Percentiles rank a stretch among this genome's conserved stretches.
Conservation (phyloP, 2,888 invertebrate genomes). For the Agonopterix alstromeriana region DNA sequence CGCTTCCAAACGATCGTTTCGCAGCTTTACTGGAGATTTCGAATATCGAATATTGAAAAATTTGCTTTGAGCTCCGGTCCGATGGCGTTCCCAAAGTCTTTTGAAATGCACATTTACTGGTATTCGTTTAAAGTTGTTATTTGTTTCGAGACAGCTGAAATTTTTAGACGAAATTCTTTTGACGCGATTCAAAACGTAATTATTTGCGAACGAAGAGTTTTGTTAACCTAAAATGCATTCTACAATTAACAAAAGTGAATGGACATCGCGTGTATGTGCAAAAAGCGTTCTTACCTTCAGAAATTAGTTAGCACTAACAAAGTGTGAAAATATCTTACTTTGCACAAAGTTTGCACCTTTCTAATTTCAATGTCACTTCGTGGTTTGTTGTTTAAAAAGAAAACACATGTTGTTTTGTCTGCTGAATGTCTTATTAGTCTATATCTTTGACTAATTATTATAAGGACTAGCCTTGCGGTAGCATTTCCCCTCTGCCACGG, state of each 20-base stretch:
- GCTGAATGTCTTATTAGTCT: too few relatives aligned
- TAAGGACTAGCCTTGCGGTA: too few relatives aligned
- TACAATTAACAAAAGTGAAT: slow-evolving; percentile 1
- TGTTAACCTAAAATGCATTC: not conserved
- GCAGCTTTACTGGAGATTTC: not conserved
- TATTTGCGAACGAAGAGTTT: not conserved
- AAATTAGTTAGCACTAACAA: not conserved
- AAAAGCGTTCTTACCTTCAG: slow-evolving; percentile 1
- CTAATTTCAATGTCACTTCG: slow-evolving; percentile 7
- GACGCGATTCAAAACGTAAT: too few relatives aligned
- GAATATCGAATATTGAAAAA: slow-evolving; percentile 1
- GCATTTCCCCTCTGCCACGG: too few relatives aligned
- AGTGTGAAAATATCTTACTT: slow-evolving; percentile 4
- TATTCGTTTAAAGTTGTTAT: not conserved
- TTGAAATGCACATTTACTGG: not conserved
- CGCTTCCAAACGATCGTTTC: not conserved
- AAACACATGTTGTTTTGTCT: too few relatives aligned
- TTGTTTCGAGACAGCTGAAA: not conserved
- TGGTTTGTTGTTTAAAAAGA: too few relatives aligned
- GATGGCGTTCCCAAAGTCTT: not conserved
- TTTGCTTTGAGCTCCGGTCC: not conserved
- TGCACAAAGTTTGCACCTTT: slow-evolving; percentile 9
- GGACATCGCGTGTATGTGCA: slow-evolving; percentile 2
- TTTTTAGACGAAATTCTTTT: not conserved
- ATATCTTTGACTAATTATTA: too few relatives aligned